These are phyloP conservation scores for Orchestes rusci DNA, from an alignment of 2,888 invertebrate genomes.

Conservation along the genomic window DNA sequence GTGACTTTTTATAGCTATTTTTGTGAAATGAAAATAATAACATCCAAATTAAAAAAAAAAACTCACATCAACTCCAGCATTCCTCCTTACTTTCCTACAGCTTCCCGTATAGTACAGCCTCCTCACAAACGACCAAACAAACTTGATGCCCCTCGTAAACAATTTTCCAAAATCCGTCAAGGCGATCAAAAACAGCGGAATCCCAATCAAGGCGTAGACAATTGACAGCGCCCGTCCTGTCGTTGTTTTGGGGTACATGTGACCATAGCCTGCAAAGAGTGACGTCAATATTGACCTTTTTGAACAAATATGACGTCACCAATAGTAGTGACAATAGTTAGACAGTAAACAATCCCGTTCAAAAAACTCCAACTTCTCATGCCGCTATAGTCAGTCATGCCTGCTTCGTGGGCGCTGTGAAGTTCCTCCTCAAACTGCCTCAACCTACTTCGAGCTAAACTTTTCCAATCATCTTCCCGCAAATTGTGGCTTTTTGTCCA, in stretches of 20 bases:
- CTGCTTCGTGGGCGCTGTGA: constrained; percentile 75
- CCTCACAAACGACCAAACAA: constrained; percentile 79
- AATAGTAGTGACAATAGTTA: constrained; percentile 83
- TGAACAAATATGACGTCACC: constrained; percentile 51
- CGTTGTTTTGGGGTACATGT: constrained; percentile 85
- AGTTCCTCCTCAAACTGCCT: constrained; percentile 82
- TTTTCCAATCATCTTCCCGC: constrained; percentile 86
- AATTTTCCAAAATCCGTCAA: constrained; percentile 92
- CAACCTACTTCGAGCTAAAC: constrained; percentile 70
- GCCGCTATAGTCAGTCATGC: constrained; percentile 76
- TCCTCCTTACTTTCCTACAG: constrained; percentile 68
- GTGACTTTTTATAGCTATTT: no score
- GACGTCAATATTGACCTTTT: neutral
- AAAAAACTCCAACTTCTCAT: constrained; percentile 82
- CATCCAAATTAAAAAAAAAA: no score
- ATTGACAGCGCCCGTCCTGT: constrained; percentile 84
- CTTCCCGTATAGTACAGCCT: constrained; percentile 81
- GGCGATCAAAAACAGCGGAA: constrained; percentile 90
- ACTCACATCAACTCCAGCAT: constrained; percentile 40
- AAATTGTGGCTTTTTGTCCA: constrained; percentile 77
- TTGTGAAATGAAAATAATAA: no score
- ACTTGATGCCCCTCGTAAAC: constrained; percentile 85
- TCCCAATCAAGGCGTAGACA: constrained; percentile 89
- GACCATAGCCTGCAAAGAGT: constrained; percentile 79
- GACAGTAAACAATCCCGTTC: constrained; percentile 78